Evolutionary conservation across 2,797 vertebrate genomes (phyloP), one percentile per base, ranked within the genome.

Genomic region (Myotis myotis): DNA sequence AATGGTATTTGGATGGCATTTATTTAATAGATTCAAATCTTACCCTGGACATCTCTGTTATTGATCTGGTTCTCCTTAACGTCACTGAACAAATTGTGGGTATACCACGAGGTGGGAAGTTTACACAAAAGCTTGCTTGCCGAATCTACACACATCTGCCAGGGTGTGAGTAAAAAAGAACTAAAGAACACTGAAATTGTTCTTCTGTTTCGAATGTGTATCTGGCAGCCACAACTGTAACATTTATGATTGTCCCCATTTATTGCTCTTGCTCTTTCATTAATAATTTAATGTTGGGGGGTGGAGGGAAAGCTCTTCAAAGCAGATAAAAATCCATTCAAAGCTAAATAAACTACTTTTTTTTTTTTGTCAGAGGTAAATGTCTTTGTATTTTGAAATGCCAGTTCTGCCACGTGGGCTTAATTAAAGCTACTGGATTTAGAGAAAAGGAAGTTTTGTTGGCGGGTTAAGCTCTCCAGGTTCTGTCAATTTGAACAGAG

Each of bases 21-120:
- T 96, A 89, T 90, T 96, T 96, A 96, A 96, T 93, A 97, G 94
- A 97, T 91, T 96, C 93, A 96, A 94, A 97, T 93, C 88, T 36
- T 79, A 33, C 55, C 80, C 95, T 72, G 96, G 93, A 41, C 36
- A 83, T 96, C 89, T 97, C 95, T 93, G 30, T 86, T 96, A 95
- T 81, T 85, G 89, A 95, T 84, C 86, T 71, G 71, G 83, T 38
- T 96, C 95, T 87, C 91, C 93, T 96, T 95, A 92, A 95, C 64
- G 25, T 86, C 88, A n/a, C 72, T 64, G 79, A 96, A 68, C 74
- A 87, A 9, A 23, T n/a, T 57, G n/a, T 2, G 76, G 74, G n/a
- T 15, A 82, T 66, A 57, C 4, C 0, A 2, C 17, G 8, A 72
- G 87, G 68, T 68, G 25, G 64, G 16, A 94, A 70, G 83, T 93